These are phyloP conservation scores for Brachypterus glaber DNA, from an alignment of 2,888 invertebrate genomes.

Conservation along the genomic window DNA sequence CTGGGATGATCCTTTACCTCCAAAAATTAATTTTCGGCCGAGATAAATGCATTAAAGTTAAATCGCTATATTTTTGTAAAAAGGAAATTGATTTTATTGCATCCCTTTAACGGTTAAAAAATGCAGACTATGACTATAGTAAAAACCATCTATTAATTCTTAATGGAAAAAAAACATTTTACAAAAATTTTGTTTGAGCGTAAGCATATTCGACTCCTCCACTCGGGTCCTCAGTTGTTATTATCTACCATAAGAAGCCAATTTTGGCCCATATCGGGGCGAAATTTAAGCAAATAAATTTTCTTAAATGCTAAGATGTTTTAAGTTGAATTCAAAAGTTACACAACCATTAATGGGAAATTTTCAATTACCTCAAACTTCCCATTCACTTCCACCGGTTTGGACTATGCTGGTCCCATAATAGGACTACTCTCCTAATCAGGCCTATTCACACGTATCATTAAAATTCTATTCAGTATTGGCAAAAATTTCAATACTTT, in stretches of 20 bases:
- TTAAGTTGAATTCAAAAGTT: slow-evolving; percentile 13
- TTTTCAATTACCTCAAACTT: slow-evolving; percentile 11
- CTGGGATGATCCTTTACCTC: slow-evolving; percentile 10
- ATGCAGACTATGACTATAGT: slow-evolving; percentile 10
- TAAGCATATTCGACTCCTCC: slow-evolving; percentile 17
- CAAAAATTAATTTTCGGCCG: slow-evolving; percentile 6
- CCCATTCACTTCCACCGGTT: slow-evolving; percentile 17
- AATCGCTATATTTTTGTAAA: slow-evolving; percentile 1
- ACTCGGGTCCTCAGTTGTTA: slow-evolving; percentile 17
- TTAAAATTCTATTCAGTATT: no score
- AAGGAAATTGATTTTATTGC: slow-evolving; percentile 14
- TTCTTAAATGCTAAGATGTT: slow-evolving; percentile 19
- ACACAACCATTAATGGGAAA: slow-evolving; percentile 18
- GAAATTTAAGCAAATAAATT: slow-evolving; percentile 15
- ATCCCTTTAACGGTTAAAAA: slow-evolving; percentile 12
- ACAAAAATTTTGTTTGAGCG: slow-evolving; percentile 15
- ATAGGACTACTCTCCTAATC: no score
- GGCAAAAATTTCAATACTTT: no score
- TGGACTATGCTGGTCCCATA: slow-evolving; percentile 22
- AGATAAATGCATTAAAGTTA: slow-evolving; percentile 8
- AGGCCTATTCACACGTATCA: no score
- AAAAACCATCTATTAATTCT: slow-evolving; percentile 18
- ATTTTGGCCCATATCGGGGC: slow-evolving; percentile 18
- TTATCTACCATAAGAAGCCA: slow-evolving; percentile 14
- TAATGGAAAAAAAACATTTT: slow-evolving; percentile 14